Evolutionary conservation across 2,797 vertebrate species (phyloP).

Genomic region (Hoplostethus atlanticus): DNA sequence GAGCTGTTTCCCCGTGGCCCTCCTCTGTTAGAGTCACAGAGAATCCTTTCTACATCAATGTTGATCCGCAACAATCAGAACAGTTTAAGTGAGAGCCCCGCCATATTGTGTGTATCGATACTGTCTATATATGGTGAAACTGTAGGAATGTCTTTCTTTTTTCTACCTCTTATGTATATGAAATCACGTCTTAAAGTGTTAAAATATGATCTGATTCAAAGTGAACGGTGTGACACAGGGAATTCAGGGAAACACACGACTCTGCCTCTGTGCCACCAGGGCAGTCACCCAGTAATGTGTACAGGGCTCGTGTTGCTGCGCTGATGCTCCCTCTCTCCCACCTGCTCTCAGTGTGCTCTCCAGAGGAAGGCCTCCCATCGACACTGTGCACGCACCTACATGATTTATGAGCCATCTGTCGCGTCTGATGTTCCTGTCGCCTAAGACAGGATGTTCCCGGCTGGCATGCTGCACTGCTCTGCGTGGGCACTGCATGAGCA

Average conservation of each 20-base stretch:
- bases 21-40: not conserved
- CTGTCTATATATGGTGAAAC: slow-evolving; percentile 10
- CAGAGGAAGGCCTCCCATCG: slow-evolving; percentile 78
- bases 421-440: slow-evolving; percentile 83
- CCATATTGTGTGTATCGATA: slow-evolving; percentile 37
- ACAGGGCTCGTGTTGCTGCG: slow-evolving; percentile 59
- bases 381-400: slow-evolving; percentile 77
- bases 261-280: slow-evolving; percentile 51
- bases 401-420: slow-evolving; percentile 89
- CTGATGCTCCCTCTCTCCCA: slow-evolving; percentile 66
- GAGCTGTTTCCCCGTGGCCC: too few species aligned
- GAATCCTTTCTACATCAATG: slow-evolving; percentile 3
- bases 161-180: not conserved
- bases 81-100: slow-evolving; percentile 18
- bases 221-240: not conserved
- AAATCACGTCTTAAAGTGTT: slow-evolving; percentile 22
- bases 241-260: not conserved
- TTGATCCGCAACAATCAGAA: slow-evolving; percentile 22
- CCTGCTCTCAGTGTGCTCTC: slow-evolving; percentile 75
- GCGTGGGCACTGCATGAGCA: slow-evolving; percentile 76
- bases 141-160: not conserved
- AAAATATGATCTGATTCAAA: slow-evolving; percentile 4
- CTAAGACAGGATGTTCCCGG: slow-evolving; percentile 84
- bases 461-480: slow-evolving; percentile 75
- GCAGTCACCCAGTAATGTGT: slow-evolving; percentile 53